Conservation (phyloP, 2,797 vertebrate species). For the Acipenser transmontanus region DNA sequence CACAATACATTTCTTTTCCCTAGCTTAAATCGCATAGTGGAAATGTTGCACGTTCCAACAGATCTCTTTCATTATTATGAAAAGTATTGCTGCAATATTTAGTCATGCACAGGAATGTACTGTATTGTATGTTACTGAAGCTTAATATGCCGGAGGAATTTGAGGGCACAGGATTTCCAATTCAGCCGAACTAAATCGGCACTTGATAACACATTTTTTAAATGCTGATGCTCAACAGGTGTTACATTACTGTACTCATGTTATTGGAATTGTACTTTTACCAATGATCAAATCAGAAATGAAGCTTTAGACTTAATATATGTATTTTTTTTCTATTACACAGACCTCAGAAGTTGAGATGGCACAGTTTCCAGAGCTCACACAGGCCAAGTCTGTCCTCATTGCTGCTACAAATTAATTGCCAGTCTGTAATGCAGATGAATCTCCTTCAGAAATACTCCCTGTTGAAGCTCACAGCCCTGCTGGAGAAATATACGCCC, state of each 20-base stretch:
- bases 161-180: slow-evolving; percentile 20
- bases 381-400: slow-evolving; percentile 83
- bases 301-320: too few relatives aligned
- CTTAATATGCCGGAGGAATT: slow-evolving; percentile 41
- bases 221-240: too few relatives aligned
- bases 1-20: background rate
- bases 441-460: slow-evolving; percentile 95
- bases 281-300: too few relatives aligned
- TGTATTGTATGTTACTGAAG: slow-evolving; percentile 25
- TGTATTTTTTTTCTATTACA: background rate
- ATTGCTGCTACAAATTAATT: slow-evolving; percentile 80
- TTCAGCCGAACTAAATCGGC: slow-evolving; percentile 1
- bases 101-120: slow-evolving; percentile 40
- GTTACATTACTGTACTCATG: too few relatives aligned
- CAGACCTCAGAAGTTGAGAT: slow-evolving; percentile 81
- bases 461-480: slow-evolving; percentile 85
- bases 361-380: slow-evolving; percentile 96
- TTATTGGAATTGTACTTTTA: too few relatives aligned
- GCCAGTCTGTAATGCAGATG: slow-evolving; percentile 96
- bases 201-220: too few relatives aligned
- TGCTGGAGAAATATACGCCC: slow-evolving; percentile 92
- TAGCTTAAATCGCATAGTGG: background rate
- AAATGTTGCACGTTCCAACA: slow-evolving; percentile 39
- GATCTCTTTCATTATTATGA: slow-evolving; percentile 42
- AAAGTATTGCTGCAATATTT: slow-evolving; percentile 27